Evolutionary conservation across 2,113 vertebrate genomes (phyloP), one percentile per base, ranked within the genome.

Genomic region (Taurulus bubalis): DNA sequence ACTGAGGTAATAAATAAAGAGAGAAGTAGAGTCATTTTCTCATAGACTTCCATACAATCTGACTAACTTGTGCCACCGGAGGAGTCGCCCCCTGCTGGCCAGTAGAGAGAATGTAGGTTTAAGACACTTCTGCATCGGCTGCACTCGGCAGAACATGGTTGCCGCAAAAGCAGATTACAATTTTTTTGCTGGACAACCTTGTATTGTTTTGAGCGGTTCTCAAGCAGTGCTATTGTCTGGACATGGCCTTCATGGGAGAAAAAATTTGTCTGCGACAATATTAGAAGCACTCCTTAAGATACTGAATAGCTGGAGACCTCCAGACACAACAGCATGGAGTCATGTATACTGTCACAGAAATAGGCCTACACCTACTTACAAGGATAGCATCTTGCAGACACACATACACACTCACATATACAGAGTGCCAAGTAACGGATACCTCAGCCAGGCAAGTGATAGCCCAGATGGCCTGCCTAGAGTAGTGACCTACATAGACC

Each of bases 401-500:
- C 18, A 66, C 55, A 34, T 2, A 65, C 38, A 69, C 63, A 69
- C 22, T 60, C 16, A 53, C 62, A 66, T 7, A 18, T 2, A 45
- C 4, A 38, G 12, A 51, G 56, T 62, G 66, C 79, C 79, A 79
- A 75, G 76, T 71, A 85, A 75, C 2, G 1, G 42, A 73, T 70
- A 66, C 51, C 64, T 59, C 66, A 56, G 68, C 76, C 72, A 56
- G 64, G 73, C n/a, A 28, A 76, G 56, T 79, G 86, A 77, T 60
- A 77, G 58, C 68, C 53, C 82, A 87, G 85, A 85, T 87, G 81
- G 81, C 36, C 68, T 85, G 77, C 77, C 84, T 55, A 77, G 63
- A 81, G 71, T 75, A 67, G 15, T 87, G 90, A 87, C 90, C 90
- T 82, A 90, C 70, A 89, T 89, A 79, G 68, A 82, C 69, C 45